Percentiles rank a stretch among this genome's conserved stretches.
These are phyloP conservation scores for Ophion slaviceki DNA, from an alignment of 2,888 invertebrate species.

Conservation along the genomic window DNA sequence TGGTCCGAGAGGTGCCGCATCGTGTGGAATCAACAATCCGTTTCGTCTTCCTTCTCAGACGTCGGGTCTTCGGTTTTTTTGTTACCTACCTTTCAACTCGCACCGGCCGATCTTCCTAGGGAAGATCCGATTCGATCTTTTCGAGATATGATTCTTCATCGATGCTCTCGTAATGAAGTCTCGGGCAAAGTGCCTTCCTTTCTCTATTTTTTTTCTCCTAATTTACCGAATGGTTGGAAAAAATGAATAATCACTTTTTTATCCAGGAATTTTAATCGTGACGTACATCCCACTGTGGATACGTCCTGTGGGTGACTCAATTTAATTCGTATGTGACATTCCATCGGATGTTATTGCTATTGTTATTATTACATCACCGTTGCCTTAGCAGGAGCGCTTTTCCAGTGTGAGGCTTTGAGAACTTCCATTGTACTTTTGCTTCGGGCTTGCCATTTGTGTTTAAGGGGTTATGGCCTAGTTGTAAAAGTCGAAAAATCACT, in stretches of 20 bases:
- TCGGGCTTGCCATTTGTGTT: no score
- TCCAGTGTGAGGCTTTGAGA: no score
- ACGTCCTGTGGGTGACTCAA: background rate
- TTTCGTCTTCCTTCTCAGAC: slow-evolving; percentile 25
- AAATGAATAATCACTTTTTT: slow-evolving; percentile 19
- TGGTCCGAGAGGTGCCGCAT: slow-evolving; percentile 46
- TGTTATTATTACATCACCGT: no score
- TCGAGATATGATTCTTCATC: slow-evolving; percentile 51
- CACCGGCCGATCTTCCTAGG: background rate
- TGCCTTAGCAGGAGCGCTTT: no score
- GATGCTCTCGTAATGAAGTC: slow-evolving; percentile 47
- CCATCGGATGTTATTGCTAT: background rate
- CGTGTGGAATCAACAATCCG: slow-evolving; percentile 49
- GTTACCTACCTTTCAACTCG: slow-evolving; percentile 19
- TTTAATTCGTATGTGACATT: background rate
- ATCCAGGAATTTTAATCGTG: background rate
- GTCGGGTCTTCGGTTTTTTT: slow-evolving; percentile 11
- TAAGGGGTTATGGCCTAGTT: no score
- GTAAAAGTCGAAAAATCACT: no score
- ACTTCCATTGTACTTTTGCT: no score
- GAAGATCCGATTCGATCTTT: slow-evolving; percentile 59
- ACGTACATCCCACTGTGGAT: background rate
- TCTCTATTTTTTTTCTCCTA: slow-evolving; percentile 14
- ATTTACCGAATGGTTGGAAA: slow-evolving; percentile 3
- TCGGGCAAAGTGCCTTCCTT: slow-evolving; percentile 33